Evolutionary conservation across 2,113 vertebrate genomes (phyloP), one percentile per base, ranked within the genome.

Genomic region (Phodopus roborovskii): DNA sequence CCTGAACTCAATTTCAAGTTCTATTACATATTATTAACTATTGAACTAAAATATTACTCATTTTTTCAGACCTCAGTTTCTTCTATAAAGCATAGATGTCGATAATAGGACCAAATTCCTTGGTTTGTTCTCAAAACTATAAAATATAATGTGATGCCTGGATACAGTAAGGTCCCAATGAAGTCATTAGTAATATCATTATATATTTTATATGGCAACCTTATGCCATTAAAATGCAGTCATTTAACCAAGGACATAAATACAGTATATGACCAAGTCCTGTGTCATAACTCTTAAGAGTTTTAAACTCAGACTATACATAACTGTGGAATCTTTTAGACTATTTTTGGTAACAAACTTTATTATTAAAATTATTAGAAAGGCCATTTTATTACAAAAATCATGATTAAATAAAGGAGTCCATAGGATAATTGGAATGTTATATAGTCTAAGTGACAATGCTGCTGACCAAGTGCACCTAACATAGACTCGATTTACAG

Each of bases 351-450:
- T 68, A 88, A 71, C 48, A 64, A 88, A 90, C 64, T 62, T 58
- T 85, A 88, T 71, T 90, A 78, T 87, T 87, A 91, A 77, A 84
- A 95, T 85, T 87, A 48, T 93, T 78, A 83, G 28, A 73, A 92
- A 85, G 75, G n/a, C 74, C 20, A 82, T n/a, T 85, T 96, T 84
- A 83, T 88, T 83, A 33, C 12, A 53, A 82, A 87, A 92, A 70
- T 30, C 68, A 77, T 20, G 66, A 88, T 92, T 85, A 93, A 26
- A 17, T 58, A 82, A 92, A 91, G 62, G 62, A 97, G 30, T 88
- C n/a, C 78, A 58, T 15, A 42, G 91, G 56, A 50, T 56, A 53
- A 90, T n/a, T 91, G 53, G 17, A 82, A 71, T 90, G 42, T 78
- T 82, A 42, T 16, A 2, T 74, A 64, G 77, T 58, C 73, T 70